Conservation (phyloP, 2,888 invertebrate genomes). For the Patella pellucida region DNA sequence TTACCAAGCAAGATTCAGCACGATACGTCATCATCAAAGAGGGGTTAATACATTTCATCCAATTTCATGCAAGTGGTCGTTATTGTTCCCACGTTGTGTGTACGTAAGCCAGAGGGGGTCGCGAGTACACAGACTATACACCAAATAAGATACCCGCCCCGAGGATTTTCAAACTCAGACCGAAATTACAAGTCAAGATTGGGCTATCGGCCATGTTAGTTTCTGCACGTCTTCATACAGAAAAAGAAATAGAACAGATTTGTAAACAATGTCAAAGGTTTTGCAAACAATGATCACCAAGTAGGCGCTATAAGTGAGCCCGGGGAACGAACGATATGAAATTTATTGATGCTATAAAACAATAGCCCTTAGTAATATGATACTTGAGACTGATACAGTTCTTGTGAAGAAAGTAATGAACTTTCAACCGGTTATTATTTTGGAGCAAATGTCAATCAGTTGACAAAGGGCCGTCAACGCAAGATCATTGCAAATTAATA, state of each 20-base stretch:
- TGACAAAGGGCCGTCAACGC: no score
- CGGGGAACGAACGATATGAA: slow-evolving; percentile 20
- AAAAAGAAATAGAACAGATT: slow-evolving; percentile 10
- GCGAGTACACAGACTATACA: slow-evolving; percentile 10
- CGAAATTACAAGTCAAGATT: slow-evolving; percentile 11
- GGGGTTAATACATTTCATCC: slow-evolving; percentile 7
- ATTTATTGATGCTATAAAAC: slow-evolving; percentile 17
- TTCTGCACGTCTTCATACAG: slow-evolving; percentile 7
- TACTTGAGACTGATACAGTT: not conserved
- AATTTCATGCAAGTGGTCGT: slow-evolving; percentile 8
- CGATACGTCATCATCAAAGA: slow-evolving; percentile 6
- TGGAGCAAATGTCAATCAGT: no score
- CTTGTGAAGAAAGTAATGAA: slow-evolving; percentile 12
- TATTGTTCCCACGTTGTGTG: slow-evolving; percentile 12
- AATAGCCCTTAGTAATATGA: slow-evolving; percentile 1
- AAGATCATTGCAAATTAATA: no score
- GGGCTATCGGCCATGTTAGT: slow-evolving; percentile 10
- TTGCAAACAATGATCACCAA: slow-evolving; percentile 22
- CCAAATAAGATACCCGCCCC: slow-evolving; percentile 5
- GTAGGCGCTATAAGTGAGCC: slow-evolving; percentile 22
- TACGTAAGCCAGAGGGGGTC: slow-evolving; percentile 12
- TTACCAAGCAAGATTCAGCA: not conserved
- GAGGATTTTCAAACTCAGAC: slow-evolving; percentile 9
- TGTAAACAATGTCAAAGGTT: slow-evolving; percentile 25
- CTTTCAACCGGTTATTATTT: not conserved